Base-by-base conservation (phyloP, 1,140 invertebrate genomes). In the Drosophila azteca region DNA sequence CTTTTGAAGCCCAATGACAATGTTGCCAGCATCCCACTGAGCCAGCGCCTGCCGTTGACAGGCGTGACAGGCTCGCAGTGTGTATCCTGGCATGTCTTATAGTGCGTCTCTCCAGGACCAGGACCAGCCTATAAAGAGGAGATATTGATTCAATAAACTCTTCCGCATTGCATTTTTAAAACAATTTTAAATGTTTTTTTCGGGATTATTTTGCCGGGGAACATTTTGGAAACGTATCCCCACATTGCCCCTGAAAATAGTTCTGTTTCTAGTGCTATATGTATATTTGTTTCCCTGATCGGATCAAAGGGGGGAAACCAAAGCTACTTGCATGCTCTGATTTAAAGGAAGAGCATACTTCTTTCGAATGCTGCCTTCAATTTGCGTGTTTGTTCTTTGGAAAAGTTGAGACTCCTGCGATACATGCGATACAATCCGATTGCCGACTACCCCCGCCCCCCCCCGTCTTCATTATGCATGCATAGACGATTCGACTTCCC, bases 401-500 rank as follows among this genome's bases (percentile, higher is more conserved):
- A 55, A 51, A 64, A 62, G 68, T 70, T 72, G 69, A 76, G 64
- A 65, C 61, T 61, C 72, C 66, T 55, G 17, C 46, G 58, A 60
- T 52, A 69, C 79, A 84, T 55, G 17, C 46, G 58, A 60, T 52
- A 69, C 79, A 84, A 84, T 79, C 82, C 61, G 62, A 84, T 83
- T 83, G 76, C 43, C 48, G 45, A 61, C 71, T 62, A 50, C 44
- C 22, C 41, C 44, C 67, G 43, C 44, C 7, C 35, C 22, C 50
- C 35, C 48, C 26, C n/a, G n/a, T n/a, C 77, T 84, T 84, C 78
- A 85, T 84, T 84, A 85, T 80, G 81, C 77, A 84, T 84, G 81
- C 80, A 84, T 77, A 68, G 67, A 64, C 39, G 17, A n/a, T 49
- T 15, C 20, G 35, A 26, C 35, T 45, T 59, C 45, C 20, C 51